phyloP scores from a whole-genome alignment of 2,888 invertebrate genomes.

The Ptychoptera contaminata region DNA sequence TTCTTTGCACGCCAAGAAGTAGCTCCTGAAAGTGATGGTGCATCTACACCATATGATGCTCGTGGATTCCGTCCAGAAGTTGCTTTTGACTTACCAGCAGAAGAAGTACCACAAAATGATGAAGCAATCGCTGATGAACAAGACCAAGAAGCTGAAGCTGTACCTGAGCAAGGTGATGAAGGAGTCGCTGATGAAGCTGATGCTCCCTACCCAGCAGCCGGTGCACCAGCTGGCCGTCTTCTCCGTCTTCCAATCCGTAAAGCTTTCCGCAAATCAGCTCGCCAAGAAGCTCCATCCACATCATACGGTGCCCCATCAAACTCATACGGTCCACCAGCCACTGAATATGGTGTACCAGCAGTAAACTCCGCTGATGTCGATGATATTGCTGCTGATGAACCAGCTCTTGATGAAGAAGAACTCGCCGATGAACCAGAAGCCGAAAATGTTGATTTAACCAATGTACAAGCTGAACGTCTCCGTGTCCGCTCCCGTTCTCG shows the following conservation, averaged over 20 bases:
- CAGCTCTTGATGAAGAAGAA: background rate
- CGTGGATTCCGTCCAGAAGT: constrained; percentile 4
- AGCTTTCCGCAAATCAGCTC: constrained; percentile 7
- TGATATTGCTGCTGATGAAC: background rate
- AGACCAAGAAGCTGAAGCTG: background rate
- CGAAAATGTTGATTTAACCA: background rate
- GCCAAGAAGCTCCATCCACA: constrained; percentile 27
- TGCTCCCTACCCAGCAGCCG: constrained; percentile 27
- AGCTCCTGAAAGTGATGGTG: constrained; percentile 3
- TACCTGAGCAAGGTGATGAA: background rate
- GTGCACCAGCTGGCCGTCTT: constrained; percentile 26
- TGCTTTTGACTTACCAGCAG: background rate
- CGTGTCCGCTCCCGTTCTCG: background rate
- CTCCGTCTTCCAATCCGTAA: constrained; percentile 29
- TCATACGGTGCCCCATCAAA: constrained; percentile 33
- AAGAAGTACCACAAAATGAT: background rate
- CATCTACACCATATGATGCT: constrained; percentile 13
- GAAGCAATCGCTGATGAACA: background rate
- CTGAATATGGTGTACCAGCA: constrained; percentile 22
- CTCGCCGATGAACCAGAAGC: constrained; percentile 20
- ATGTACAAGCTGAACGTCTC: background rate
- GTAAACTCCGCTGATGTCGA: too few relatives aligned
- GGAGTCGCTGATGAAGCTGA: too few relatives aligned
- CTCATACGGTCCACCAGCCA: constrained; percentile 28
- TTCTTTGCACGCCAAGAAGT: constrained; percentile 21